phyloP scores from a whole-genome alignment of 2,888 invertebrate genomes.

The Pachydiplax longipennis region DNA sequence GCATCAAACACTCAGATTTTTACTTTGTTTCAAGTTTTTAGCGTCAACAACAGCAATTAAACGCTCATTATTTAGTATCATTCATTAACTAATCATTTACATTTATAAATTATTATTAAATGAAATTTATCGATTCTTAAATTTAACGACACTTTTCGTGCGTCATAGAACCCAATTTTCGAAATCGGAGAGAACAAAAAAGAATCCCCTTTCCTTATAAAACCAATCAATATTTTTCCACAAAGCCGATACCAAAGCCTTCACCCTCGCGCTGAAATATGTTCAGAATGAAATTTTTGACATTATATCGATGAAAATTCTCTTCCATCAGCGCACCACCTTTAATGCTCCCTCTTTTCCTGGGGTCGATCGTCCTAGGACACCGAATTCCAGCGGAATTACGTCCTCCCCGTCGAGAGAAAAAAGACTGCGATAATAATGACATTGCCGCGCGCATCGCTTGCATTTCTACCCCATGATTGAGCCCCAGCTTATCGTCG shows the following conservation, averaged over 20 bases:
- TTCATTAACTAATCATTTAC: background rate
- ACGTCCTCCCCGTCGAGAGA: background rate
- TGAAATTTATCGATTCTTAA: no score
- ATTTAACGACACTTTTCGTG: background rate
- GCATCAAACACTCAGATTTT: no score
- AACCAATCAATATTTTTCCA: no score
- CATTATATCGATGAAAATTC: background rate
- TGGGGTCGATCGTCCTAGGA: background rate
- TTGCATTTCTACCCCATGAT: background rate
- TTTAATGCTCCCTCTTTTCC: background rate
- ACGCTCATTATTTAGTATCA: background rate
- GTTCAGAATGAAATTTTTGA: background rate
- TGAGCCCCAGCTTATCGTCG: slow-evolving; percentile 2
- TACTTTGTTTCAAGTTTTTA: no score
- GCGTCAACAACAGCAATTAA: no score
- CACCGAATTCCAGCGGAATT: background rate
- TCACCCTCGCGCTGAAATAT: background rate
- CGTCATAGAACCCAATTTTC: no score
- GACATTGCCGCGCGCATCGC: background rate
- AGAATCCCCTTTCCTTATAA: no score
- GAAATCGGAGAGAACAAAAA: no score
- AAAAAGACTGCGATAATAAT: background rate
- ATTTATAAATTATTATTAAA: background rate
- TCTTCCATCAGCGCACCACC: background rate
- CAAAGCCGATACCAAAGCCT: no score